Base-by-base conservation (phyloP, 1,140 invertebrate genomes). In the Aricia agestis region DNA sequence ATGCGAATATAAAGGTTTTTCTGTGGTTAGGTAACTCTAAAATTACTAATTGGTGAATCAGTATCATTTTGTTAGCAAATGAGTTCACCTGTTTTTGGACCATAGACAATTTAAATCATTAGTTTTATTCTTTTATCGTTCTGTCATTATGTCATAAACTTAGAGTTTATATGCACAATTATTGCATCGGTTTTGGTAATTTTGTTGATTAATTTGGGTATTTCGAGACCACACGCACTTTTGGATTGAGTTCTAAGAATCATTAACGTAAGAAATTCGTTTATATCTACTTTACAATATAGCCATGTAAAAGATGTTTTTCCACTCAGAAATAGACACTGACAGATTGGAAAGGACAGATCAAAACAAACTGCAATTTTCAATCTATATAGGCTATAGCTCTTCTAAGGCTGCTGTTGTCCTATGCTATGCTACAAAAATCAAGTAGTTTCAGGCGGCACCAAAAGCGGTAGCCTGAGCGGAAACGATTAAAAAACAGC, bases 91-190 rank as follows among this genome's bases (percentile, higher is more conserved):
- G 59, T 19, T 25, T 63, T 19, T 63, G 18, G 45, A 25, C 59
- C 59, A 63, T 63, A 63, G 59, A 63, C 59, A 25, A 63, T 19
- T 63, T 59, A 59, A 18, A 59, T 63, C 11, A 63, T 63, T 63
- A 63, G 17, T 63, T 63, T 63, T 63, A 63, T 63, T 63, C 19
- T 1, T 63, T 63, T 63, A 63, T 25, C 1, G 59, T 19, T 63
- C 18, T 19, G 19, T 25, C 18, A 19, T 63, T 63, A 63, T 63
- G 59, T 63, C 1, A 63, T 63, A 63, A 19, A 63, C 59, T 36
- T 36, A 36, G 36, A 17, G 18, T 11, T 63, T 25, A 19, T 63
- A 17, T 59, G 15, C 19, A 52, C 36, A 52, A 52, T 52, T 52
- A 52, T 52, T 13, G 45, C 13, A 52, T 63, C 18, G 58, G 3